Percentiles rank a stretch among this genome's conserved stretches.
Conservation (phyloP, 2,113 vertebrate species). For the Corythaixoides concolor region DNA sequence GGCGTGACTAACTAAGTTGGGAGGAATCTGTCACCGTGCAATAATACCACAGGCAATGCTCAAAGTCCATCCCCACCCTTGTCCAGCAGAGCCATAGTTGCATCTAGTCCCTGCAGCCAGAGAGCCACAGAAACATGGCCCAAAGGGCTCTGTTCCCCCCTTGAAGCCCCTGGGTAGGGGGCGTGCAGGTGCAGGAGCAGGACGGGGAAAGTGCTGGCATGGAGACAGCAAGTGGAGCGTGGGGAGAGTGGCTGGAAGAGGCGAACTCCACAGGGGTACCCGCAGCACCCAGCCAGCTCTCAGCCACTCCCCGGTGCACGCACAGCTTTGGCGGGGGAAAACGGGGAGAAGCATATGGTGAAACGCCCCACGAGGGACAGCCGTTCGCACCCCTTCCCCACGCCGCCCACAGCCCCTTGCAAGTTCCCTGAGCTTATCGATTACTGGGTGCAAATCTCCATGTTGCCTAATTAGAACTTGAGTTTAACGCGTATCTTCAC, state of each 20-base stretch:
- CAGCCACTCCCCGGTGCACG: neutral
- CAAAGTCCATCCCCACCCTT: neutral
- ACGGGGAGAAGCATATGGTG: neutral
- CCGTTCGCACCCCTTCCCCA: neutral
- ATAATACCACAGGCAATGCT: neutral
- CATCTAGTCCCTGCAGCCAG: neutral
- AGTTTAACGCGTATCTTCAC: neutral
- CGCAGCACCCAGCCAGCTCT: neutral
- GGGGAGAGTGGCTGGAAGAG: neutral
- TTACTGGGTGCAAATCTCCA: neutral
- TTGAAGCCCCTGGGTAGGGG: accelerated
- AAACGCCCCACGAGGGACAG: neutral
- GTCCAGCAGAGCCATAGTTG: accelerated
- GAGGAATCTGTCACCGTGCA: neutral
- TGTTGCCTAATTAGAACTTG: neutral
- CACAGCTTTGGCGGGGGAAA: neutral
- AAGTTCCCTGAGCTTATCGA: neutral
- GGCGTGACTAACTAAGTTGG: neutral
- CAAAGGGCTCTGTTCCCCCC: neutral
- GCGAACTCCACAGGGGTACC: neutral
- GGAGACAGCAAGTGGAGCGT: accelerated
- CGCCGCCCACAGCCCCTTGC: neutral
- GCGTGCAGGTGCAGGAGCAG: accelerated
- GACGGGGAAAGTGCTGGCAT: accelerated
- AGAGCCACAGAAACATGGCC: accelerated